Evolutionary conservation across 2,797 vertebrate species (phyloP).

Genomic region (Urophycis tenuis): DNA sequence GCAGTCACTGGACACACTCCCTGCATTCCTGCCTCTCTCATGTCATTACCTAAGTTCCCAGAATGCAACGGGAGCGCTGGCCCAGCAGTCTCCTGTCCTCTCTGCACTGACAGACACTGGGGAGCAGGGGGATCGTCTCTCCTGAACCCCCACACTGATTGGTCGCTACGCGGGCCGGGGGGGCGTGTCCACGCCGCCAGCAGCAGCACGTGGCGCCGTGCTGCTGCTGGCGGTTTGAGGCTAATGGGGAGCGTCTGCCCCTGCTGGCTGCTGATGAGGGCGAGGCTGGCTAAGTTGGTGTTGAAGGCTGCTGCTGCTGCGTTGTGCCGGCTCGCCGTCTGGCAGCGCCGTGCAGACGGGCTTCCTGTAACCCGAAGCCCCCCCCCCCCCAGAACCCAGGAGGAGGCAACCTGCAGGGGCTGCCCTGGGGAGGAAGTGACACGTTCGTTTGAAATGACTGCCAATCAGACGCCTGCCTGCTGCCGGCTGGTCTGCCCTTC

Average conservation of each 20-base stretch:
- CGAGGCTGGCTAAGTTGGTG: slow-evolving; percentile 49
- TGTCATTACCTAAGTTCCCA: slow-evolving; percentile 57
- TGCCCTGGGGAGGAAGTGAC: slow-evolving; percentile 60
- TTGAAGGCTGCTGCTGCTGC: slow-evolving; percentile 64
- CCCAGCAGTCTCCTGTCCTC: slow-evolving; percentile 28
- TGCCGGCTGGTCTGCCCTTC: slow-evolving; percentile 40
- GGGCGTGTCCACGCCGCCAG: slow-evolving; percentile 20
- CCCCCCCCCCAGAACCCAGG: slow-evolving; percentile 16
- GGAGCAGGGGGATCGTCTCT: slow-evolving; percentile 22
- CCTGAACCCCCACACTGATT: slow-evolving; percentile 25
- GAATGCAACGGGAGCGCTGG: slow-evolving; percentile 41
- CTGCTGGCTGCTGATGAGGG: slow-evolving; percentile 52
- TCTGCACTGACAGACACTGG: slow-evolving; percentile 28
- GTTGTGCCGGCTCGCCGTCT: slow-evolving; percentile 41
- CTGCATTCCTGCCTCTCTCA: slow-evolving; percentile 53
- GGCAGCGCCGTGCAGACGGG: slow-evolving; percentile 47
- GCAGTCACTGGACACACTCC: slow-evolving; percentile 59
- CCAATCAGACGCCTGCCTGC: slow-evolving; percentile 47
- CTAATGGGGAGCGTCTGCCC: slow-evolving; percentile 58
- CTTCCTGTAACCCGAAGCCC: slow-evolving; percentile 69
- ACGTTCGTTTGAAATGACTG: slow-evolving; percentile 63
- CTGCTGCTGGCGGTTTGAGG: slow-evolving; percentile 44
- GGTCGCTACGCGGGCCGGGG: slow-evolving; percentile 36
- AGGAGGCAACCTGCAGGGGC: slow-evolving; percentile 49
- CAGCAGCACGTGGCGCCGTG: not conserved